Conservation (phyloP, 2,797 vertebrate genomes). For the Takifugu rubripes region DNA sequence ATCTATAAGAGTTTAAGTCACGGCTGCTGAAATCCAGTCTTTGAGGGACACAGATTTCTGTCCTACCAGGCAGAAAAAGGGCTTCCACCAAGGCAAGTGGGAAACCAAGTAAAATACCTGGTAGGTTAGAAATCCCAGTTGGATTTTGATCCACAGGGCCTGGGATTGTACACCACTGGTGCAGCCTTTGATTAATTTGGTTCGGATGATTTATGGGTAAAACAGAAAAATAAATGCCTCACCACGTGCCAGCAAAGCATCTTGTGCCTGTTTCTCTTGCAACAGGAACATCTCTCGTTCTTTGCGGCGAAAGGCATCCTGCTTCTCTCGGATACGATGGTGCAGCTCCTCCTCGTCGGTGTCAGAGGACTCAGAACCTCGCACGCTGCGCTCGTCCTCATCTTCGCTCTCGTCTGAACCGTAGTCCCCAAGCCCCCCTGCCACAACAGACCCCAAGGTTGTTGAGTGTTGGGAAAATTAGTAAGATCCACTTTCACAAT, state of each 20-base stretch:
- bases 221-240: slow-evolving; percentile 8
- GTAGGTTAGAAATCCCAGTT: no score
- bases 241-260: slow-evolving; percentile 79
- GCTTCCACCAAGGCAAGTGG: no score
- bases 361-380: slow-evolving; percentile 94
- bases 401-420: slow-evolving; percentile 97
- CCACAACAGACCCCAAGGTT: slow-evolving; percentile 78
- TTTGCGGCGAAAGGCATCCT: slow-evolving; percentile 96
- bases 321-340: slow-evolving; percentile 96
- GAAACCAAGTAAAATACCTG: no score
- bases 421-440: slow-evolving; percentile 98
- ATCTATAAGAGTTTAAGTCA: no score
- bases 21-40: no score
- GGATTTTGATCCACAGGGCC: no score
- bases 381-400: slow-evolving; percentile 84
- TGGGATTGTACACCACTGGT: no score
- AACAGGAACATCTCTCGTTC: slow-evolving; percentile 89
- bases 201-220: background rate
- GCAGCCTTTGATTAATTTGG: no score
- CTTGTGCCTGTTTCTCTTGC: slow-evolving; percentile 87
- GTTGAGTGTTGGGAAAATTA: slow-evolving; percentile 53
- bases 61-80: no score
- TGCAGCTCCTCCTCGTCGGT: slow-evolving; percentile 96
- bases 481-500: slow-evolving; percentile 31
- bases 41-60: no score